Evolutionary conservation across 2,888 invertebrate species (phyloP), one percentile per base, ranked within the genome.

Genomic region (Isoperla grammatica): DNA sequence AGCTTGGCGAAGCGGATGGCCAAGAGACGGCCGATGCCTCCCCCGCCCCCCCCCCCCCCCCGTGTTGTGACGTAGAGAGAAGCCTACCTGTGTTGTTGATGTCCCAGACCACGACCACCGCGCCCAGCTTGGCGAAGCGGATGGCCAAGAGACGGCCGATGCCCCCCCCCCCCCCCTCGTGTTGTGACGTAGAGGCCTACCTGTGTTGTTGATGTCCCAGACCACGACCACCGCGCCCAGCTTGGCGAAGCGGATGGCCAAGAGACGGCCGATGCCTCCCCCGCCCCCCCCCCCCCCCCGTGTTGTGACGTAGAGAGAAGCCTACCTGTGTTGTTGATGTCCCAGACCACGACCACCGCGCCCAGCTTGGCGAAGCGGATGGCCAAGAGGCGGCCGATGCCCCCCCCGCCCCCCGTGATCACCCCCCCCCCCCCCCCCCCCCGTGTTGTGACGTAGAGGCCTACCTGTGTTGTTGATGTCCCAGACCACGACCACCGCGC

Each of bases 1-100:
- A 88, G 80, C 69, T 86, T 80, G 17, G 89, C 87, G 50, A 94
- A 78, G 67, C 87, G 5, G 22, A 61, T 50, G 54, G 54, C 39
- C 29, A 59, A 75, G 56, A 91, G 79, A 64, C 91, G 81, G 6
- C 94, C 94, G 13, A 94, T 77, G 2, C 93, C 94, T 39, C 88
- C 87, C 37, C 93, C 95, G 15, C 91, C 92, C 0, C 95, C 95
- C n/a, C n/a, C n/a, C n/a, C n/a, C n/a, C n/a, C n/a, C n/a, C n/a
- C n/a, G n/a, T n/a, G n/a, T n/a, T n/a, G n/a, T n/a, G n/a, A n/a
- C n/a, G n/a, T n/a, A n/a, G n/a, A n/a, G n/a, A n/a, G n/a, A n/a
- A n/a, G 76, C 81, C 80, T 68, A 90, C 90, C 90, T 75, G 83
- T 78, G 72, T 85, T 81, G 71, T 92, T 90, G 67, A 95, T 87